Evolutionary conservation across 2,888 invertebrate species (phyloP).

Genomic region (Dermolepida albohirtum): DNA sequence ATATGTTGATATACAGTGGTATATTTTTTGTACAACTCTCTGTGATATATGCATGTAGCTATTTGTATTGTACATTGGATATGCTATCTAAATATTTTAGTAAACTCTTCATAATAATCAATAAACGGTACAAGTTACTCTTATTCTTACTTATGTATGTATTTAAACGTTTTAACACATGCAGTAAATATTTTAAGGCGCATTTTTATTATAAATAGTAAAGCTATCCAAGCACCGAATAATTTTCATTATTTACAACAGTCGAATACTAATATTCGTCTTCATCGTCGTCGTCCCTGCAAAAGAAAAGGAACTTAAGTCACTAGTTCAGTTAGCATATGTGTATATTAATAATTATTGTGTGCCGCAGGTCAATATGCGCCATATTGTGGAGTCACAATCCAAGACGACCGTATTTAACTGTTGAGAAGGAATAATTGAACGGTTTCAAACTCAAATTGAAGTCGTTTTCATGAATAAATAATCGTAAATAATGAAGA

Average conservation of each 20-base stretch:
- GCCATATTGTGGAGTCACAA: too few relatives aligned
- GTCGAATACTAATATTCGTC: constrained; percentile 38
- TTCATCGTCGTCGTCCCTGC: constrained; percentile 42
- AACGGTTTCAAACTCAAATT: too few relatives aligned
- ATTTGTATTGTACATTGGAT: background rate
- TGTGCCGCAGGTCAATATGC: too few relatives aligned
- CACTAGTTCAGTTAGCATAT: too few relatives aligned
- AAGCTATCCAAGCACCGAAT: constrained; percentile 35
- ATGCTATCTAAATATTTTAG: too few relatives aligned
- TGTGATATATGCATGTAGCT: constrained; percentile 5
- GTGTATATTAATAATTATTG: too few relatives aligned
- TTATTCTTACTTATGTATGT: constrained; percentile 12
- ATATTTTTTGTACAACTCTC: constrained; percentile 21
- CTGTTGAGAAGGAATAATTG: too few relatives aligned
- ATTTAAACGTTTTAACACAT: constrained; percentile 15
- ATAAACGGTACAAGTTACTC: background rate
- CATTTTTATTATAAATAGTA: constrained; percentile 8
- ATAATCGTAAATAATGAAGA: too few relatives aligned
- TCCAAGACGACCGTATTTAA: too few relatives aligned
- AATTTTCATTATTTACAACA: constrained; percentile 19
- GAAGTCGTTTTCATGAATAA: too few relatives aligned
- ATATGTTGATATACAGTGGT: constrained; percentile 7
- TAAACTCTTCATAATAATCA: background rate
- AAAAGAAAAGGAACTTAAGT: constrained; percentile 1
- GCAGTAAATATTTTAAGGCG: constrained; percentile 31